Evolutionary conservation across 2,113 vertebrate species (phyloP).

Genomic region (Lepus timidus): DNA sequence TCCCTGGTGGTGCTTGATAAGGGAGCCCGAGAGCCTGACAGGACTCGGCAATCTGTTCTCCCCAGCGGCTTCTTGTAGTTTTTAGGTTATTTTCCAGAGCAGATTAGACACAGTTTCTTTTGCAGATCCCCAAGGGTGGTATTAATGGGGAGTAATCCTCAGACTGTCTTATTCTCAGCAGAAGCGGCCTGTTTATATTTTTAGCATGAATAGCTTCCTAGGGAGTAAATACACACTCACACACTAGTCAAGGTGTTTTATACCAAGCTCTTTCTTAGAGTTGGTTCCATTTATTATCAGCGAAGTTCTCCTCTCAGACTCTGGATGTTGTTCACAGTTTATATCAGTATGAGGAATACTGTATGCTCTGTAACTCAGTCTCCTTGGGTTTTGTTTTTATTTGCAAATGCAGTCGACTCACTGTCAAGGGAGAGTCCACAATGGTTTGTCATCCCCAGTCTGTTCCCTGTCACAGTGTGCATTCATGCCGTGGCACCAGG

Average conservation of each 20-base stretch:
- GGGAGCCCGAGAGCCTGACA: fast-evolving
- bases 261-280: background rate
- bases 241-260: background rate
- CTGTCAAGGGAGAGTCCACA: background rate
- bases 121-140: too few relatives aligned
- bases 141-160: background rate
- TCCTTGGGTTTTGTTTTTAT: background rate
- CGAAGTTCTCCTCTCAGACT: background rate
- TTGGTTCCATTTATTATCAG: background rate
- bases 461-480: background rate
- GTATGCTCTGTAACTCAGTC: background rate
- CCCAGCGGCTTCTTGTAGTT: fast-evolving
- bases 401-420: background rate
- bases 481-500: background rate
- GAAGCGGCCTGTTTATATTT: background rate
- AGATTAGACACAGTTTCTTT: background rate
- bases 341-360: background rate
- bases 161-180: background rate
- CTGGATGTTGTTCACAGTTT: constrained; percentile 11
- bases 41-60: background rate
- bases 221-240: background rate
- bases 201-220: background rate
- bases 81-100: background rate
- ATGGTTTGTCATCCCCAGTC: background rate
- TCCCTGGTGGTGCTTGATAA: fast-evolving